phyloP scores from a whole-genome alignment of 2,797 vertebrate species.

The Rhabdophis nuchalis region DNA sequence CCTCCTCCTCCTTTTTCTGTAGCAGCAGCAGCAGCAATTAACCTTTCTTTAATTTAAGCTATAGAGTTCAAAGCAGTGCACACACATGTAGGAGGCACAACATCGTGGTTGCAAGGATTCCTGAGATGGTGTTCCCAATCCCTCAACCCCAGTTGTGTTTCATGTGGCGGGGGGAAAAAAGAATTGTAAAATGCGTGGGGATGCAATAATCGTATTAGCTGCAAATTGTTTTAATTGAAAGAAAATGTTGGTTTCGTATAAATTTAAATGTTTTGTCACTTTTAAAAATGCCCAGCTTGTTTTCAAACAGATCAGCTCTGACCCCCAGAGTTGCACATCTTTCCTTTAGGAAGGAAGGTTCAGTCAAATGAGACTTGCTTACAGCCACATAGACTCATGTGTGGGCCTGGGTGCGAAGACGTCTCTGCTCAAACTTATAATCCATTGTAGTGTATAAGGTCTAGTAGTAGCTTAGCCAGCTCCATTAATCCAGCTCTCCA shows the following conservation, averaged over 20 bases:
- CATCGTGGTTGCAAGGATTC: background rate
- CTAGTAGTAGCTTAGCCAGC: background rate
- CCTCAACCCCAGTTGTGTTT: background rate
- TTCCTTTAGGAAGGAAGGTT: background rate
- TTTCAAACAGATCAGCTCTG: background rate
- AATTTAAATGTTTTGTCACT: background rate
- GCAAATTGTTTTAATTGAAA: background rate
- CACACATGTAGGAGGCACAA: background rate
- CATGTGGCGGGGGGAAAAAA: background rate
- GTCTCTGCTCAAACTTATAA: background rate
- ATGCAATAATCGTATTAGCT: background rate
- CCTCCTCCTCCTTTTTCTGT: too few relatives aligned
- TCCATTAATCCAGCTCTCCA: background rate
- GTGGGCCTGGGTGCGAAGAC: background rate
- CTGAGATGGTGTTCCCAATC: background rate
- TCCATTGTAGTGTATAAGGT: background rate
- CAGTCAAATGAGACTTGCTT: background rate
- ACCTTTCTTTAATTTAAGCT: background rate
- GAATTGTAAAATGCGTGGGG: background rate
- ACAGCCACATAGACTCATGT: background rate
- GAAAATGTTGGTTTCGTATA: background rate
- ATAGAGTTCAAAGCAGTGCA: background rate
- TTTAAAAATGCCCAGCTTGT: background rate
- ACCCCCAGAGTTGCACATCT: background rate
- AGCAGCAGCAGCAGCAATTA: background rate